These are phyloP conservation scores for Sciurus niger DNA, from an alignment of 2,113 vertebrate species.

Conservation along the genomic window DNA sequence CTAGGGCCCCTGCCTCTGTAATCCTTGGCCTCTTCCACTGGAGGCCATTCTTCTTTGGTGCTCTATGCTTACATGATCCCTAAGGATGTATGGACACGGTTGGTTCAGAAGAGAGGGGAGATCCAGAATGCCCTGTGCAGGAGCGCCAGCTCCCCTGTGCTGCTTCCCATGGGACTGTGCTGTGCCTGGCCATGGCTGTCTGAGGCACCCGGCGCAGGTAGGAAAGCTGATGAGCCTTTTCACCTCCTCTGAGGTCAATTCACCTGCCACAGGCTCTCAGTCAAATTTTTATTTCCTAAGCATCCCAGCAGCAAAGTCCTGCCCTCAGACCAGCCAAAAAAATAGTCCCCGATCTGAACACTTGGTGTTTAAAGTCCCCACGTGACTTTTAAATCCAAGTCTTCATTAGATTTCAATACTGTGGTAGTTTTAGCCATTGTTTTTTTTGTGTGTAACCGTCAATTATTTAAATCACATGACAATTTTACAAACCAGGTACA, in stretches of 20 bases:
- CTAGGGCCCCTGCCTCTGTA: background rate
- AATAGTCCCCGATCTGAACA: constrained; percentile 86
- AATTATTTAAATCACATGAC: constrained; percentile 82
- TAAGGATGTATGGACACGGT: background rate
- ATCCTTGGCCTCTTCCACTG: background rate
- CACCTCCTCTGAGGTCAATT: constrained; percentile 56
- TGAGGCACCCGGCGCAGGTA: constrained; percentile 28
- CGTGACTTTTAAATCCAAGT: constrained; percentile 84
- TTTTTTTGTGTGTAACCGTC: constrained; percentile 66
- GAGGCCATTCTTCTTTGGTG: constrained; percentile 23
- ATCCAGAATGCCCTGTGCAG: background rate
- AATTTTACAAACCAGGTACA: constrained; percentile 87
- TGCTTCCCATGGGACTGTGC: background rate
- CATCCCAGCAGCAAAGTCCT: constrained; percentile 85
- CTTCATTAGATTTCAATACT: constrained; percentile 83
- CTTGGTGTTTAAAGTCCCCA: constrained; percentile 88
- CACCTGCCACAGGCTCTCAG: constrained; percentile 82
- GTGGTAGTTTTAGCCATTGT: constrained; percentile 85
- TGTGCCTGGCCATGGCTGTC: fast-evolving
- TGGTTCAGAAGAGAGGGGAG: background rate
- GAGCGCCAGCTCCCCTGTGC: background rate
- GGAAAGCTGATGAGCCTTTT: constrained; percentile 87
- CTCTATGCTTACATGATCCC: constrained; percentile 30
- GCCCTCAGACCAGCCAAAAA: constrained; percentile 86
- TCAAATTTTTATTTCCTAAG: constrained; percentile 77